Percentiles rank a stretch among this genome's conserved stretches.
Evolutionary conservation across 2,888 invertebrate genomes (phyloP).

Genomic region (Slavum lentiscoides): DNA sequence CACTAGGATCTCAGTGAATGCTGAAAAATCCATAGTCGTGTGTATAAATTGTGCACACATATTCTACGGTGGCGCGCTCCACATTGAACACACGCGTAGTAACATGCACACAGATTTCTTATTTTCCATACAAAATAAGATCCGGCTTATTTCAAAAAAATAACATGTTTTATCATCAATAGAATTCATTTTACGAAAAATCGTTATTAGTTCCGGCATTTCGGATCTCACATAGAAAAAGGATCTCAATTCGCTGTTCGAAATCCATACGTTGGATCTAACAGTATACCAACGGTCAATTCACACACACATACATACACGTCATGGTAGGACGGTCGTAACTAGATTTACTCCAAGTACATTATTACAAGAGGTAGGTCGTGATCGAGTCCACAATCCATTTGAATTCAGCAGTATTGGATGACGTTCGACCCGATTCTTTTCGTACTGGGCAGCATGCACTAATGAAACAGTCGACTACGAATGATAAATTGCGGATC

Average conservation of each 20-base stretch:
- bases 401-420: too few relatives aligned
- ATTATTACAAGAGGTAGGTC: too few relatives aligned
- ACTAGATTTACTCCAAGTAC: too few relatives aligned
- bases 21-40: background rate
- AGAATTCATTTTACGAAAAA: background rate
- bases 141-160: background rate
- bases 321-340: too few relatives aligned
- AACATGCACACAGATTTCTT: constrained; percentile 1
- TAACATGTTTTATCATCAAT: constrained; percentile 2
- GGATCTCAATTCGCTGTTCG: background rate
- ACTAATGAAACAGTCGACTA: too few relatives aligned
- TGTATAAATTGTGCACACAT: background rate
- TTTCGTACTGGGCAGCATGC: too few relatives aligned
- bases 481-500: too few relatives aligned
- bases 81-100: background rate
- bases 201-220: constrained; percentile 6
- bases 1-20: too few relatives aligned
- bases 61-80: background rate
- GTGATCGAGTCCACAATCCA: too few relatives aligned
- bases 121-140: background rate
- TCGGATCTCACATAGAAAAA: constrained; percentile 13
- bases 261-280: background rate
- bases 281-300: background rate
- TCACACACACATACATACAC: background rate
- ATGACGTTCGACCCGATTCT: too few relatives aligned